phyloP scores from a whole-genome alignment of 1,140 invertebrate genomes.

The Gonioctena quinquepunctata region DNA sequence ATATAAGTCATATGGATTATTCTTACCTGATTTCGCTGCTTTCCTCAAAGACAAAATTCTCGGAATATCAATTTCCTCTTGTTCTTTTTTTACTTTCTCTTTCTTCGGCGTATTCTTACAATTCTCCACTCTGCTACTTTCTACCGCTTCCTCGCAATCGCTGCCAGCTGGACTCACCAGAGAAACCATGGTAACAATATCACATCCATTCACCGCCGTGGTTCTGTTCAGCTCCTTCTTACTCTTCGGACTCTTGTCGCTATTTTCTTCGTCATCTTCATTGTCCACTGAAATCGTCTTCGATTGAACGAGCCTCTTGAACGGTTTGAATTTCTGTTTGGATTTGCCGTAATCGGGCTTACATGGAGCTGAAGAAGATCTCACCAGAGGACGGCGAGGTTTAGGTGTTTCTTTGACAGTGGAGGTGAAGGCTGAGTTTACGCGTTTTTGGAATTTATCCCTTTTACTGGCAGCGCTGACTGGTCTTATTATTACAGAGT shows the following conservation, averaged over 20 bases:
- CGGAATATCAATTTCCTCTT: conserved; percentile 14
- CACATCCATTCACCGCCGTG: conserved; percentile 34
- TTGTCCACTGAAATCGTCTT: conserved; percentile 20
- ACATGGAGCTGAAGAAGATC: conserved; percentile 47
- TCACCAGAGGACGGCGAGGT: conserved; percentile 39
- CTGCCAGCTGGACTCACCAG: conserved; percentile 61
- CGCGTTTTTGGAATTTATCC: conserved; percentile 49
- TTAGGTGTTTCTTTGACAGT: conserved; percentile 27
- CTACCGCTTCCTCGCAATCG: conserved; percentile 55
- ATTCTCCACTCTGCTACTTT: conserved; percentile 9
- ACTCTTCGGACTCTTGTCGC: conserved; percentile 20
- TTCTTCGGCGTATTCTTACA: conserved; percentile 22
- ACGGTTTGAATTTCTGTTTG: conserved; percentile 48
- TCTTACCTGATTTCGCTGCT: conserved; percentile 55
- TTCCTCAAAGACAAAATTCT: conserved; percentile 50
- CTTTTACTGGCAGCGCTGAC: conserved; percentile 45
- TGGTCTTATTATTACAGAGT: conserved; percentile 41
- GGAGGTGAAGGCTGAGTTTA: conserved; percentile 48
- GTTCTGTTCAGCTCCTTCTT: conserved; percentile 25
- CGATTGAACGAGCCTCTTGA: conserved; percentile 23
- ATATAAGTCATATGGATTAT: conserved; percentile 13
- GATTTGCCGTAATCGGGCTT: conserved; percentile 39
- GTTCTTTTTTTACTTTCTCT: conserved; percentile 28
- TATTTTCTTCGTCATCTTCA: conserved; percentile 24
- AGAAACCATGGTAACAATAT: conserved; percentile 64